Evolutionary conservation across 2,113 vertebrate genomes (phyloP), one percentile per base, ranked within the genome.

Genomic region (Notarius quadriscutis): DNA sequence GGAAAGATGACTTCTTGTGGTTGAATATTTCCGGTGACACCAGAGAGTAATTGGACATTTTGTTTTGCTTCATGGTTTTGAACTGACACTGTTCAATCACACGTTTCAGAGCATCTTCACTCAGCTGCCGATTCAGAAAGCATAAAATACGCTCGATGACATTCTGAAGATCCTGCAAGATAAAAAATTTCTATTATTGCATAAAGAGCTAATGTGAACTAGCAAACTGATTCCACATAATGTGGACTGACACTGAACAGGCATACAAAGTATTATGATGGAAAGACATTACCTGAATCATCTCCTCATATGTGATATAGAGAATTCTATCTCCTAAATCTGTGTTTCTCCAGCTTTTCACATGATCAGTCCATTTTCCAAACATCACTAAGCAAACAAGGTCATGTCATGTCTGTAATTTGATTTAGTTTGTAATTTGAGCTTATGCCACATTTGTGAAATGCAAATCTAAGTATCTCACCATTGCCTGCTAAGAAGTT

Each of bases 311-410:
- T 0, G 95, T 95, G 87, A 96, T 89, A 87, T 89, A 94, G 55
- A 96, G 85, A 62, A 96, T 93, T 88, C 95, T 89, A 86, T 95
- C 94, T 86, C 91, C 92, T 10, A 95, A 86, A 25, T 94, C 90
- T 0, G 90, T 6, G 14, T 91, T 83, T 87, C 51, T 94, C 96
- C 96, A 96, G 88, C 94, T 92, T 90, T 94, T 96, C 65, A 96
- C 65, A 11, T 96, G 95, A 34, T 96, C 94, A 0, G 94, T 94
- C 95, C 95, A 96, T 90, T 95, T 96, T 72, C 95, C 95, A 90
- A 84, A 84, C 9, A 84, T 7, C 67, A 84, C 83, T 84, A 5
- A 84, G 88, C 51, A 72, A 58, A 74, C 17, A 58, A 57, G 4
- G 12, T 58, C 65, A 55, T 18, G 74, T 34, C 27, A 84, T 74